A percentile compares a stretch with the other conserved stretches of the same genome.
Conservation (phyloP, 1,140 invertebrate species). For the Philopotamus ludificatus region DNA sequence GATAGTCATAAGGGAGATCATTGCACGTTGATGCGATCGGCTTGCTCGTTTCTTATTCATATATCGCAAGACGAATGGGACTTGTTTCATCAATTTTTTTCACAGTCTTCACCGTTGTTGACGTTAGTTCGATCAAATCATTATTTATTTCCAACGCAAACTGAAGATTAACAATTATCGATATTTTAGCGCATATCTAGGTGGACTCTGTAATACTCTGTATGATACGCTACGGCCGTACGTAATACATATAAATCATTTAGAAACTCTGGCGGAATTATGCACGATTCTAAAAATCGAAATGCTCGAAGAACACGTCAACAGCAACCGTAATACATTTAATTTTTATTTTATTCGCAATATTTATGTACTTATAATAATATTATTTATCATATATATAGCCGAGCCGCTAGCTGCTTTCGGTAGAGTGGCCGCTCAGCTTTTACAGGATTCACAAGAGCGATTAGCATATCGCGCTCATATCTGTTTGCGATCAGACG, state of each 20-base stretch:
- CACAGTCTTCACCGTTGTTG: constrained; percentile 62
- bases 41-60: constrained; percentile 86
- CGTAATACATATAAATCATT: constrained; percentile 95
- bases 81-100: constrained; percentile 88
- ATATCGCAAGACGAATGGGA: constrained; percentile 90
- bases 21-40: constrained; percentile 82
- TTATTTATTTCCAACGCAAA: not conserved
- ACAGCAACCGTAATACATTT: constrained; percentile 70
- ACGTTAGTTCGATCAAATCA: constrained; percentile 55
- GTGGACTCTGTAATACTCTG: constrained; percentile 81
- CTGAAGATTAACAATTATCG: constrained; percentile 4
- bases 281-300: constrained; percentile 92
- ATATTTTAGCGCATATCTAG: constrained; percentile 68
- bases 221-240: constrained; percentile 94
- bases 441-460: constrained; percentile 96
- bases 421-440: constrained; percentile 77
- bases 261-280: constrained; percentile 95
- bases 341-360: not conserved
- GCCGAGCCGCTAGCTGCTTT: constrained; percentile 75
- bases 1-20: constrained; percentile 76
- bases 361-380: not conserved
- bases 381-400: constrained; percentile 7
- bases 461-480: constrained; percentile 93
- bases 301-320: constrained; percentile 92
- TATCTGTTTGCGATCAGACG: constrained; percentile 90